phyloP scores from a whole-genome alignment of 2,113 vertebrate species.

The Struthidea cinerea region DNA sequence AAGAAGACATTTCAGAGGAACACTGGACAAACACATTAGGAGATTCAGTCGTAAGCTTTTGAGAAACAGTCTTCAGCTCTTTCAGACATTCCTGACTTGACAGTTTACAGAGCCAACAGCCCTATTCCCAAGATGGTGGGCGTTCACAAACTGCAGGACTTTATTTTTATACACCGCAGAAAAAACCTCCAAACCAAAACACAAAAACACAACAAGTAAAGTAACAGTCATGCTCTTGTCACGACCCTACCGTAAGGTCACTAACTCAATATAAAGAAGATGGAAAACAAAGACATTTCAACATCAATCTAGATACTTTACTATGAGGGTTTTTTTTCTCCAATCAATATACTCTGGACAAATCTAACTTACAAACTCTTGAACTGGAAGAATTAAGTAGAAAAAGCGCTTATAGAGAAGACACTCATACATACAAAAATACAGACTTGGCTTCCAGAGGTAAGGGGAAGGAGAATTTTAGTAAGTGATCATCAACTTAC shows the following conservation, averaged over 20 bases:
- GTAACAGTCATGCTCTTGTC: neutral
- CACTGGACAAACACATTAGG: neutral
- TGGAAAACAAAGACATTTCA: neutral
- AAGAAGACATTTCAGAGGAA: neutral
- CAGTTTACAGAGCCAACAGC: neutral
- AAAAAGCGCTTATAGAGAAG: neutral
- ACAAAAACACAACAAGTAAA: neutral
- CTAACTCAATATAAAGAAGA: neutral
- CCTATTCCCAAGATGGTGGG: neutral
- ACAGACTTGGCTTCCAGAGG: neutral
- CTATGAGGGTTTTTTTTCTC: accelerated
- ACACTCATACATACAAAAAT: neutral
- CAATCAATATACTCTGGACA: neutral
- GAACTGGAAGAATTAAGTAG: neutral
- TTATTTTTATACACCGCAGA: neutral
- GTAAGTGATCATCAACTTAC: neutral
- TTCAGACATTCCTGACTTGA: neutral
- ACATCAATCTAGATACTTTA: neutral
- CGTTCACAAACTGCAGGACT: neutral
- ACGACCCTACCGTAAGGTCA: neutral
- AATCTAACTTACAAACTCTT: neutral
- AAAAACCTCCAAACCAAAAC: neutral
- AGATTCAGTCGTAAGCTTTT: neutral
- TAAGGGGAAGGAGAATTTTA: neutral
- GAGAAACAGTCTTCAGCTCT: neutral